Evolutionary conservation across 2,797 vertebrate genomes (phyloP).

Genomic region (Etheostoma perlongum): DNA sequence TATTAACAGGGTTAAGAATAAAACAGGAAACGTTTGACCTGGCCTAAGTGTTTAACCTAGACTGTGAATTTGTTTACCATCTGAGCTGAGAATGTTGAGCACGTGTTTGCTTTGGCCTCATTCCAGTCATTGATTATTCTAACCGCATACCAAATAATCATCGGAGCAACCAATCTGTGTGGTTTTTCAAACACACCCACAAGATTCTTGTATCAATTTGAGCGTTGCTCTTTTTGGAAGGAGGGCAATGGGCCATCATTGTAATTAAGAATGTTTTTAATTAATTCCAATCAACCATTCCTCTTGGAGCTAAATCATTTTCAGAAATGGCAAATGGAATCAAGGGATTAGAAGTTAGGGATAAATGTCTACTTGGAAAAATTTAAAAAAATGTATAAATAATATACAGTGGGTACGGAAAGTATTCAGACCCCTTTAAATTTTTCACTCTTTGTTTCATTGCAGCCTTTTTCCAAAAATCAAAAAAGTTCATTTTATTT

Average conservation of each 20-base stretch:
- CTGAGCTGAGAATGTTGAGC: conserved; percentile 19
- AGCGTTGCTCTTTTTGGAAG: conserved; percentile 59
- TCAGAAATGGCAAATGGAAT: conserved; percentile 18
- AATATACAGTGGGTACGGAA: too few relatives aligned
- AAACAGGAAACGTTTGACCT: conserved; percentile 6
- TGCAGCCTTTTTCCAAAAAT: too few relatives aligned
- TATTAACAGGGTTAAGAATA: conserved; percentile 1
- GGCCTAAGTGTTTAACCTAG: not conserved
- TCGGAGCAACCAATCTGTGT: conserved; percentile 43
- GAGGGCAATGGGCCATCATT: conserved; percentile 55
- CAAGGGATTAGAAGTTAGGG: conserved; percentile 28
- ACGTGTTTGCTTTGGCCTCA: conserved; percentile 25
- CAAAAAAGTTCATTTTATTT: too few relatives aligned
- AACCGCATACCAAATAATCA: conserved; percentile 43
- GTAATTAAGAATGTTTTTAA: conserved; percentile 65
- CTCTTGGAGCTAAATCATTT: conserved; percentile 21
- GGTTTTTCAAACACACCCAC: conserved; percentile 41
- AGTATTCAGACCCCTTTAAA: too few relatives aligned
- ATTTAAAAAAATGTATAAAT: not conserved
- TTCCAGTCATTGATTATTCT: conserved; percentile 54
- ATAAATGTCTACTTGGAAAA: not conserved
- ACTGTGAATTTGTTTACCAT: conserved; percentile 11
- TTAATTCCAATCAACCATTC: conserved; percentile 47
- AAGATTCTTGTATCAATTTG: conserved; percentile 49
- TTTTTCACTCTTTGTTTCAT: too few relatives aligned